Evolutionary conservation across 2,888 invertebrate species (phyloP), one percentile per base, ranked within the genome.

Genomic region (Cheilosia soror): DNA sequence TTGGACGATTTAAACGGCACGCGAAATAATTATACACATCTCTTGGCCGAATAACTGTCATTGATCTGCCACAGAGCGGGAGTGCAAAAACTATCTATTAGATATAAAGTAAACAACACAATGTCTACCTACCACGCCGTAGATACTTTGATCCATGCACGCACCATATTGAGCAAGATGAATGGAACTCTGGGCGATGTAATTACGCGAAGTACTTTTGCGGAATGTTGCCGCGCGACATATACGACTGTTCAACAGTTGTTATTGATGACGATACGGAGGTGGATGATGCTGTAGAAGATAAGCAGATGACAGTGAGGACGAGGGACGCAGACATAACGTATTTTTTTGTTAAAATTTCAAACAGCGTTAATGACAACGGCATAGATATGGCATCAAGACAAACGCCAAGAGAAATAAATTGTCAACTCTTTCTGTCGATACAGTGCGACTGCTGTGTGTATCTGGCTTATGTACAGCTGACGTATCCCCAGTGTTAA

Each of bases 11-110:
- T 57, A 58, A 76, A 62, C 69, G 65, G 51, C 40, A 69, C 40
- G 31, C 7, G 20, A 76, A 81, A 69, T 58, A 63, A 76, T 65
- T 58, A 57, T 51, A 25, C 76, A 69, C 55, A 62, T 29, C 58
- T 53, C 20, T 81, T 49, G 58, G 40, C 47, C 62, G 51, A 31
- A 37, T 83, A 79, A 83, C 83, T 83, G 83, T 83, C 82, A 77
- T 78, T 78, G 62, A 72, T 78, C 72, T 9, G 68, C 27, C 42
- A 51, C 58, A 72, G 57, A 83, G 78, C 68, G 78, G 78, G 72
- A 83, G 83, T 83, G 83, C 33, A 81, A 73, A 72, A 47, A 62
- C 6, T 6, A 42, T 55, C 47, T 5, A 37, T 5, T 9, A 51
- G 37, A 71, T 49, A 71, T 60, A 71, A 71, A 37, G 60, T 47